Base-by-base conservation (phyloP, 2,113 vertebrate genomes). In the Eulemur rufifrons region DNA sequence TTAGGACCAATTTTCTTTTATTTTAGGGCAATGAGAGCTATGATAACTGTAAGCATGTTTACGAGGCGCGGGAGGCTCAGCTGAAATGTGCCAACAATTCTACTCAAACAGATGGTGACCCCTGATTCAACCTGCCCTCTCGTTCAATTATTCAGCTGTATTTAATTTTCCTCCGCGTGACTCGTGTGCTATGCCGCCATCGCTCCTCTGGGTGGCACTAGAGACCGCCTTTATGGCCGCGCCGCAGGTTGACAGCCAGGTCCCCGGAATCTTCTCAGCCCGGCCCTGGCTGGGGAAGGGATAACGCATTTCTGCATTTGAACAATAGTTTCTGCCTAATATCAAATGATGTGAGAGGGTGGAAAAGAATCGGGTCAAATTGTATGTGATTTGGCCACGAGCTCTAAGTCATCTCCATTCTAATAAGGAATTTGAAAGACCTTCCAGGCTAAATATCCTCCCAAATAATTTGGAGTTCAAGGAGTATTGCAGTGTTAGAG, bases 61-160 rank as follows among this genome's bases (percentile, higher is more conserved):
- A 99, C 98, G 98, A 99, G 98, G 98, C 98, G 96, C 98, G 97
- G 97, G 97, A 98, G 98, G 98, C 98, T 98, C 97, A 98, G 98
- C 98, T 98, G 98, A 98, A 98, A 98, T 98, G 98, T 99, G 98
- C 99, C 98, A 99, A 98, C 98, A 98, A 98, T 98, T 97, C 99
- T 99, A 99, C 98, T 98, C 96, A 97, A 98, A 99, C 99, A 99
- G 99, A 99, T 99, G 99, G 99, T 99, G 99, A 99, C 99, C 99
- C 99, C 98, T 98, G 98, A 97, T 98, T 99, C 99, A 99, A 99
- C 99, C 97, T 98, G 98, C 98, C 98, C 98, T 98, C 98, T 97
- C 96, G 97, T 99, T 99, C 99, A 99, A 99, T 99, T 99, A 99
- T 99, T 99, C 99, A 99, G 99, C 99, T 99, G 99, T 98, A 98